phyloP scores from a whole-genome alignment of 1,140 invertebrate species.

The Nasonia longicornis region DNA sequence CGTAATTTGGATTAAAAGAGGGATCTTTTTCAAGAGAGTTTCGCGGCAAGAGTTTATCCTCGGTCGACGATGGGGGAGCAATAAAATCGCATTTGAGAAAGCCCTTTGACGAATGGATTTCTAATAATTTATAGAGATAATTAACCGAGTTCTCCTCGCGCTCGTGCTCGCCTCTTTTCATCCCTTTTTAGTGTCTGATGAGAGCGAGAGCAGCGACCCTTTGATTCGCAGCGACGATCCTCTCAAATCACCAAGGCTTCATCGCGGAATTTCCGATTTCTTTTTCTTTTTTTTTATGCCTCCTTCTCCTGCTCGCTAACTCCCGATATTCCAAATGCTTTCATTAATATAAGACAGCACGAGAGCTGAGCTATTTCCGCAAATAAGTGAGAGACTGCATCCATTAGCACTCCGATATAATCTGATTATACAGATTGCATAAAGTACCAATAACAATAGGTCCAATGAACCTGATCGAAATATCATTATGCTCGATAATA shows the following conservation, averaged over 20 bases:
- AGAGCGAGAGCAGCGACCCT: constrained; percentile 41
- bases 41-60: neutral
- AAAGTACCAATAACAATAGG: constrained; percentile 26
- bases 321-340: constrained; percentile 31
- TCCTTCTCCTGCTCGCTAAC: neutral
- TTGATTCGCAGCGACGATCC: constrained; percentile 47
- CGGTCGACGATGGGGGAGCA: constrained; percentile 4
- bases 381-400: neutral
- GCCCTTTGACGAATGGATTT: constrained; percentile 54
- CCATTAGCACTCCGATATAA: neutral
- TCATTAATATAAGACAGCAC: constrained; percentile 30
- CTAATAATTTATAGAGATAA: constrained; percentile 54
- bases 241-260: constrained; percentile 23
- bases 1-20: constrained; percentile 18
- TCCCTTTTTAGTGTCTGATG: constrained; percentile 9
- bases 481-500: constrained; percentile 26
- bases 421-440: constrained; percentile 14
- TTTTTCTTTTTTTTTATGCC: neutral
- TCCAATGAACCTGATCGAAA: constrained; percentile 32
- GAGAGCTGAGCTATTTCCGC: neutral
- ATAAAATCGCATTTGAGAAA: constrained; percentile 44
- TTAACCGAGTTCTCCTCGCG: constrained; percentile 48
- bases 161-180: neutral
- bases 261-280: constrained; percentile 23
- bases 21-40: neutral